Conservation (phyloP, 2,888 invertebrate genomes). For the Parnassius smintheus region DNA sequence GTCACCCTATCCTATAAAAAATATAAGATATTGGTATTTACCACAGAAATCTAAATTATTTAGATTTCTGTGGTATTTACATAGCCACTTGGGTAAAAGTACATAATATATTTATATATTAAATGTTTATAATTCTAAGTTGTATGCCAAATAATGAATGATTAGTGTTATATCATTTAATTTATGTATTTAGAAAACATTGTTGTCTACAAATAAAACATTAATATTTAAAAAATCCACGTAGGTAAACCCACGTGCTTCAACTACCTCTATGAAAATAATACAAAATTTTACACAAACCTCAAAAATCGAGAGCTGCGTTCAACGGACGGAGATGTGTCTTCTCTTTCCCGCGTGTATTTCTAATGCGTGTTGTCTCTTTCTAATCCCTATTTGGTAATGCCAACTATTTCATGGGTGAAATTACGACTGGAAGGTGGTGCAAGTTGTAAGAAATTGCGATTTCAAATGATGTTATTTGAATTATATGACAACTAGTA, state of each 20-base stretch:
- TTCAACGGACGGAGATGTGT: constrained; percentile 34
- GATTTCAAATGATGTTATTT: constrained; percentile 7
- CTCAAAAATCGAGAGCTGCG: constrained; percentile 63
- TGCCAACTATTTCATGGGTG: constrained; percentile 81
- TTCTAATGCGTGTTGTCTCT: constrained; percentile 44
- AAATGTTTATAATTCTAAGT: too few relatives aligned
- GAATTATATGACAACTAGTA: too few relatives aligned
- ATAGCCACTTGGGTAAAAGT: too few relatives aligned
- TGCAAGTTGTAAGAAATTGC: constrained; percentile 32
- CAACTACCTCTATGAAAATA: constrained; percentile 4
- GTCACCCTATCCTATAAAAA: too few relatives aligned
- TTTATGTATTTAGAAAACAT: too few relatives aligned
- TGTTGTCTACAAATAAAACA: too few relatives aligned
- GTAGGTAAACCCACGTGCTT: constrained; percentile 2
- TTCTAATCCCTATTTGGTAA: constrained; percentile 80
- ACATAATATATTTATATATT: too few relatives aligned
- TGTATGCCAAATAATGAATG: too few relatives aligned
- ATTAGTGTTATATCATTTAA: too few relatives aligned
- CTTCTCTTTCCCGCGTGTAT: constrained; percentile 46
- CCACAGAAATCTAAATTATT: too few relatives aligned
- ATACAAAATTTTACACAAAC: constrained; percentile 45
- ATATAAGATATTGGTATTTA: too few relatives aligned
- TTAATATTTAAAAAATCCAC: not conserved
- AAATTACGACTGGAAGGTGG: constrained; percentile 65
- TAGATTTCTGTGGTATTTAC: too few relatives aligned